These are phyloP conservation scores for Chrysaora quinquecirrha DNA, from an alignment of 30 jellyfish, hydroid and myxozoan genomes.

Conservation along the genomic window DNA sequence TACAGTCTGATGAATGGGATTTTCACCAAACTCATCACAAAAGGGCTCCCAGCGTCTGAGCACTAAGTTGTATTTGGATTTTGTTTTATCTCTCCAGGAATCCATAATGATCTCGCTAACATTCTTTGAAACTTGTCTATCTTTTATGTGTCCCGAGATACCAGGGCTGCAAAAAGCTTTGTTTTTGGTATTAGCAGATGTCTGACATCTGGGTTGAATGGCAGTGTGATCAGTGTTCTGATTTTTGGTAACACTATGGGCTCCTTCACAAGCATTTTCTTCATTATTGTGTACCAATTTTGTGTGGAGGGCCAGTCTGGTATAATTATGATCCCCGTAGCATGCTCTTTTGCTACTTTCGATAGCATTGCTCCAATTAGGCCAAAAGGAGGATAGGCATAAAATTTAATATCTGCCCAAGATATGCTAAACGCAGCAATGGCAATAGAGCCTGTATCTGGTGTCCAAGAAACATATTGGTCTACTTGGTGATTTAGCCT, in stretches of 20 bases:
- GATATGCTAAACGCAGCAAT: slow-evolving; percentile 5
- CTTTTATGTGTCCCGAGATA: background rate
- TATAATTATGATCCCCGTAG: slow-evolving; percentile 17
- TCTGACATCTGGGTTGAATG: background rate
- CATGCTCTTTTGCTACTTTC: slow-evolving; percentile 6
- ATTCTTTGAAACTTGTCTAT: background rate
- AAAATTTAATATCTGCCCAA: slow-evolving; percentile 1
- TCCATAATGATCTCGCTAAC: background rate
- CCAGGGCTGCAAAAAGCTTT: background rate
- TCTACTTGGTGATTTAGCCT: slow-evolving; percentile 8
- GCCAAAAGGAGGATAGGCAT: slow-evolving; percentile 41
- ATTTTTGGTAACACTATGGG: background rate
- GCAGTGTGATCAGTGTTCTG: slow-evolving; percentile 5
- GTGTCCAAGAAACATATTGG: slow-evolving; percentile 26
- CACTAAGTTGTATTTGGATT: background rate
- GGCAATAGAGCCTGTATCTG: slow-evolving; percentile 28
- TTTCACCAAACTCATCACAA: background rate
- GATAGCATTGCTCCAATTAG: background rate
- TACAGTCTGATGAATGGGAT: slow-evolving; percentile 21
- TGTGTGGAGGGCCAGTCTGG: slow-evolving; percentile 18
- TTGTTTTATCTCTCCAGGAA: background rate
- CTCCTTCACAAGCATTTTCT: background rate
- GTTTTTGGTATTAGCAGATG: background rate
- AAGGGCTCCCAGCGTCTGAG: background rate
- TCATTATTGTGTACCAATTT: slow-evolving; percentile 8